These are phyloP conservation scores for Pachyseris speciosa DNA, from an alignment of 64 coral and sea anemone genomes.

Conservation along the genomic window DNA sequence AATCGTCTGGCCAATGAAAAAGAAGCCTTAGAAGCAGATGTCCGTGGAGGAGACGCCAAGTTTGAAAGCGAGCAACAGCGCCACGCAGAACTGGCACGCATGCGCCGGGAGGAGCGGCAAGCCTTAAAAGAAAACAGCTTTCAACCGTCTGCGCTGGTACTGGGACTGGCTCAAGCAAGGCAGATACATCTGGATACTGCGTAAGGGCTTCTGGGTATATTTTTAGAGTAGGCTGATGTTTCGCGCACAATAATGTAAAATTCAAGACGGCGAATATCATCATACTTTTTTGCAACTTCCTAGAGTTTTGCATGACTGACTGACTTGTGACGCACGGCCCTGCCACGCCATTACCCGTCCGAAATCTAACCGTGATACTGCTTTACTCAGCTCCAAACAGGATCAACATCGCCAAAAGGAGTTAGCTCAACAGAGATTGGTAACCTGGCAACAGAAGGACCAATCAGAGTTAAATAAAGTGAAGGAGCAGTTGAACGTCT, in stretches of 20 bases:
- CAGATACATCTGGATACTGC: conserved; percentile 81
- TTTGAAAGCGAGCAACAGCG: conserved; percentile 81
- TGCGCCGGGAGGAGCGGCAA: conserved; percentile 79
- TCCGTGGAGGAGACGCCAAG: conserved; percentile 70
- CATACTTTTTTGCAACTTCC: too few species aligned
- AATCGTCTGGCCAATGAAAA: conserved; percentile 85
- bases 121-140: conserved; percentile 86
- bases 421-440: conserved; percentile 82
- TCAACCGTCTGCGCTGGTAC: conserved; percentile 75
- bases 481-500: conserved; percentile 64
- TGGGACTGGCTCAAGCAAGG: conserved; percentile 85
- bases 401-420: conserved; percentile 79
- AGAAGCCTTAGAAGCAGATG: conserved; percentile 64
- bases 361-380: neutral
- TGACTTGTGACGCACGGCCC: neutral
- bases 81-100: conserved; percentile 75
- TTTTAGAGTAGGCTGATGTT: neutral
- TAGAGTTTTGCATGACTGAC: neutral
- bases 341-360: neutral
- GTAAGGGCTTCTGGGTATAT: conserved; percentile 53
- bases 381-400: conserved; percentile 49
- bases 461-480: conserved; percentile 78
- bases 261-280: too few species aligned
- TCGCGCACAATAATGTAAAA: too few species aligned
- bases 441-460: conserved; percentile 69